phyloP scores from a whole-genome alignment of 2,888 invertebrate species.

The Melipona bicolor region DNA sequence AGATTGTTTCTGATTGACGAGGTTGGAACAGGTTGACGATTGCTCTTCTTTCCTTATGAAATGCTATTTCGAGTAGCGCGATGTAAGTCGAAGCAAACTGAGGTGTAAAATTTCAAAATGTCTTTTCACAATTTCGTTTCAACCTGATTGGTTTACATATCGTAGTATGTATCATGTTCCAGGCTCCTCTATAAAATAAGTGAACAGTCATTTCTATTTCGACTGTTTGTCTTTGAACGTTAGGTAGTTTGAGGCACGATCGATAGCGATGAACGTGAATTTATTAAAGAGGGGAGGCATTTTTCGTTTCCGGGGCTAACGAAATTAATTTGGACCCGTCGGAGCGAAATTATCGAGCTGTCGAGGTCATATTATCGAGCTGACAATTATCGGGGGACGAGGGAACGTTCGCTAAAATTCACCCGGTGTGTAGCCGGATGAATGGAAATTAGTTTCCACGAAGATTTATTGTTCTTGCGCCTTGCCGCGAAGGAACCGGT shows the following conservation, averaged over 20 bases:
- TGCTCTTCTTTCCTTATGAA: no score
- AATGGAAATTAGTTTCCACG: constrained; percentile 22
- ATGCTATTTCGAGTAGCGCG: no score
- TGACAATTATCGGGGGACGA: constrained; percentile 15
- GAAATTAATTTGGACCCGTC: constrained; percentile 29
- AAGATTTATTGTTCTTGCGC: constrained; percentile 6
- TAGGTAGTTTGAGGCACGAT: neutral
- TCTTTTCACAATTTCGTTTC: neutral
- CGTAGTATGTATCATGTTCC: no score
- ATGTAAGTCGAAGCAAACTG: no score
- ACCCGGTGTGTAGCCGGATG: neutral
- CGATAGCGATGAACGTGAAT: neutral
- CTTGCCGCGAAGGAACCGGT: constrained; percentile 1
- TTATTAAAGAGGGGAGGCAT: neutral
- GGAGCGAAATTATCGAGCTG: constrained; percentile 25
- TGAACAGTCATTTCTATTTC: neutral
- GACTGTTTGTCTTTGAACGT: neutral
- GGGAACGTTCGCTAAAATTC: neutral
- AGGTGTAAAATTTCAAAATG: neutral
- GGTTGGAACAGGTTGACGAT: no score
- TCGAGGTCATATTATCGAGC: constrained; percentile 16
- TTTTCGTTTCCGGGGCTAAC: neutral
- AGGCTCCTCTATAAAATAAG: no score
- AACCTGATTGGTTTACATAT: neutral
- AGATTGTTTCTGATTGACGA: no score